Base-by-base conservation (phyloP, 2,888 invertebrate genomes). In the Epinotia nisella region DNA sequence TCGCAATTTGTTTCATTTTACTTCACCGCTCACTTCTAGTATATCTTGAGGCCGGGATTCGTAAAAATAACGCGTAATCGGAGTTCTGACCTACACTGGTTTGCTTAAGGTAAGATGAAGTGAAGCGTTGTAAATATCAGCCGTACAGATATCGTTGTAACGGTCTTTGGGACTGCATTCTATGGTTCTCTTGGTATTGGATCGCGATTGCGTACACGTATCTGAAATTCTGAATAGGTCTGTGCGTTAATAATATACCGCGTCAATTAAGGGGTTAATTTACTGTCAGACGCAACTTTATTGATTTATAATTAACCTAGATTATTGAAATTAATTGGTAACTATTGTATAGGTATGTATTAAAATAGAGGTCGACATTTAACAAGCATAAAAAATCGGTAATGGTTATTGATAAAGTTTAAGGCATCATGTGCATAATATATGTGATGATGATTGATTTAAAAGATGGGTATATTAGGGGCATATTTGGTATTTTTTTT, bases 81-180 rank as follows among this genome's bases (percentile, higher is more conserved):
- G n/a, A n/a, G 49, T n/a, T 49, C 49, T 4, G 49, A 49, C 49
- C n/a, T n/a, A 49, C 49, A 49, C n/a, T n/a, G 49, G 49, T 5
- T 49, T 3, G n/a, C 49, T n/a, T 49, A 49, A 49, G 49, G n/a
- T 49, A n/a, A 49, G 49, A 7, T 49, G 49, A 4, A 49, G 49
- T 49, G n/a, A 49, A n/a, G 49, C 13, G 7, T 49, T 49, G n/a
- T 49, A n/a, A 49, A 49, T 49, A 49, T n/a, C 49, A n/a, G n/a
- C 15, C 49, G n/a, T 49, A 84, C 85, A 87, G 88, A 90, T 91
- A 89, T 88, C 87, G 84, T 85, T 78, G 87, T 90, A 91, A 92
- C 90, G 90, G 91, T 91, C 84, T 85, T 85, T 86, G 86, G 82
- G 81, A 80, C 85, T 87, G 87, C 88, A 89, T 90, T 90, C 89